Evolutionary conservation across 2,113 vertebrate genomes (phyloP).

Genomic region (Ameiurus melas): DNA sequence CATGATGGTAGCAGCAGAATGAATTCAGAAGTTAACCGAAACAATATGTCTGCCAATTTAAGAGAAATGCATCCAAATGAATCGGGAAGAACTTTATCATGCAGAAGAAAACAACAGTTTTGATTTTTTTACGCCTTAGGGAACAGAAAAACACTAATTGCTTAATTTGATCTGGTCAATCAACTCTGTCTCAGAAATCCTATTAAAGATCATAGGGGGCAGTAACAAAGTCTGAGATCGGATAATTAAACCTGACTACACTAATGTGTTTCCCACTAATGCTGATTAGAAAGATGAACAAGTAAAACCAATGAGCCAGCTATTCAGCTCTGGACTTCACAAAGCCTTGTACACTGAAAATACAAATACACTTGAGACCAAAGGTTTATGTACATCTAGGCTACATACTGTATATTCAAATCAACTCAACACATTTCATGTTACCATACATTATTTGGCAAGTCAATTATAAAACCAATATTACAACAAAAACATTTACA

Average conservation of each 20-base stretch:
- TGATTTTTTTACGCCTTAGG: not conserved
- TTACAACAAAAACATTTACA: not conserved
- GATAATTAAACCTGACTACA: not conserved
- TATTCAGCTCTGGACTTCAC: not conserved
- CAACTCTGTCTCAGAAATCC: not conserved
- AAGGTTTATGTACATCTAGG: not conserved
- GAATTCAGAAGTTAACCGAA: too few species aligned
- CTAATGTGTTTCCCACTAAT: not conserved
- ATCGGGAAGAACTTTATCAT: too few species aligned
- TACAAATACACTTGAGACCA: not conserved
- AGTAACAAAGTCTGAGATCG: not conserved
- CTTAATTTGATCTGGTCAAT: constrained; percentile 1
- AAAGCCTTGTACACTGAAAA: not conserved
- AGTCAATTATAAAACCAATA: not conserved
- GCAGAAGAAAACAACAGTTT: too few species aligned
- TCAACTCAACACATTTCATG: not conserved
- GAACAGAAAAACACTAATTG: not conserved
- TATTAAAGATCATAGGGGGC: not conserved
- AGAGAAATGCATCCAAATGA: too few species aligned
- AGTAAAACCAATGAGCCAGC: not conserved
- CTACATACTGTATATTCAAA: not conserved
- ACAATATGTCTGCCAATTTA: too few species aligned
- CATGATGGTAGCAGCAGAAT: too few species aligned
- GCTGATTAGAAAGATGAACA: not conserved
- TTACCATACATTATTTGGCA: not conserved